Evolutionary conservation across 2,113 vertebrate species (phyloP).

Genomic region (Albula goreensis): DNA sequence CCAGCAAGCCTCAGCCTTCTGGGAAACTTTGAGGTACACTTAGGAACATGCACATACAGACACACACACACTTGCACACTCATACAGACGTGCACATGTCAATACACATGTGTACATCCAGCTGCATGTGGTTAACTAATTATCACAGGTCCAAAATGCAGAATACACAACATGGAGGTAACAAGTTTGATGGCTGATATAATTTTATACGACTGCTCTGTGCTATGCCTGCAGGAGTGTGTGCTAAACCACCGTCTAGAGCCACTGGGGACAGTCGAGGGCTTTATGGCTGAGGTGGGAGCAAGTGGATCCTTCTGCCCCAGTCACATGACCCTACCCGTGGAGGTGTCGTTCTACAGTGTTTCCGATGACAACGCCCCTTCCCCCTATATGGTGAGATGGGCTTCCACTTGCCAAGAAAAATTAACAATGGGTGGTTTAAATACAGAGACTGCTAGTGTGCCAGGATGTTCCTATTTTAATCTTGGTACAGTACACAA

Average conservation of each 20-base stretch:
- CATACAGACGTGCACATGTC: background rate
- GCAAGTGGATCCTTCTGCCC: conserved; percentile 97
- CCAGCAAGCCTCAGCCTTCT: conserved; percentile 93
- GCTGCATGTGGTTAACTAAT: background rate
- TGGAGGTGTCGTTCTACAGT: conserved; percentile 97
- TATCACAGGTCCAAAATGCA: background rate
- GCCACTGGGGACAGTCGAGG: conserved; percentile 84
- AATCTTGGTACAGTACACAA: background rate
- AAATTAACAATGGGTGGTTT: background rate
- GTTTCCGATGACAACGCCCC: conserved; percentile 98
- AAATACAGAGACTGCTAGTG: background rate
- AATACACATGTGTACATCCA: background rate
- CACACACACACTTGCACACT: background rate
- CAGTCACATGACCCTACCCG: conserved; percentile 93
- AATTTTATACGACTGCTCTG: background rate
- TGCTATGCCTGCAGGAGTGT: conserved; percentile 78
- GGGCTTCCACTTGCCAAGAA: background rate
- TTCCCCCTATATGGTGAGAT: conserved; percentile 93
- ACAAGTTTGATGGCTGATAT: background rate
- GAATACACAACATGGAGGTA: background rate
- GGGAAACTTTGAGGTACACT: conserved; percentile 97
- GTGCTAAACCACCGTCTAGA: conserved; percentile 95
- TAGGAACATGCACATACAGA: background rate
- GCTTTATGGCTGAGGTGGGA: conserved; percentile 94
- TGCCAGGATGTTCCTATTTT: background rate